A percentile compares a stretch with the other conserved stretches of the same genome.
phyloP scores from a whole-genome alignment of 1,140 invertebrate species.

The Habropoda laboriosa region DNA sequence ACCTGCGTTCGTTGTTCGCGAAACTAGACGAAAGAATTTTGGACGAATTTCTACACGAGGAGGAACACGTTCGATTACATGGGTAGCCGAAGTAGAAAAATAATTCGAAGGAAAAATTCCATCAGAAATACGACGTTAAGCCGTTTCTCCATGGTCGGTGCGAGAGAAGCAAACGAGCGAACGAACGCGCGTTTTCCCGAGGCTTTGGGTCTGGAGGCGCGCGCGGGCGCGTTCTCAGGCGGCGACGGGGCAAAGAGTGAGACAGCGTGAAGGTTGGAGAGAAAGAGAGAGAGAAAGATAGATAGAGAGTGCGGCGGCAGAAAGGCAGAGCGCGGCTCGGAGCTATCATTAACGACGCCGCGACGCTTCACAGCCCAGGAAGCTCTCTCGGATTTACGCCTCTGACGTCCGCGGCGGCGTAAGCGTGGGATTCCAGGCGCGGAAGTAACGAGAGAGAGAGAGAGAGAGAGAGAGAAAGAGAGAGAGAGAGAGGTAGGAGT shows the following conservation, averaged over 20 bases:
- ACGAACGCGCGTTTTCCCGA: constrained; percentile 23
- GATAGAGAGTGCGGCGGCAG: constrained; percentile 16
- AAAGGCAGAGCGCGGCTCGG: constrained; percentile 42
- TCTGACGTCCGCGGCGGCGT: constrained; percentile 44
- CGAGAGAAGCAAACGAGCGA: constrained; percentile 21
- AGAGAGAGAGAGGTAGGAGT: too few species aligned
- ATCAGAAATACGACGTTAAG: background rate
- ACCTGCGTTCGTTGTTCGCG: too few species aligned
- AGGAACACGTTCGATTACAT: too few species aligned
- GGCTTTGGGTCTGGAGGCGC: constrained; percentile 11
- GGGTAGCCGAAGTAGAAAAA: too few species aligned
- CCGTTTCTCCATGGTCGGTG: background rate
- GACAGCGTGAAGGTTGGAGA: background rate
- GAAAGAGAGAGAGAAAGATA: too few species aligned
- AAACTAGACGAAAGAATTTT: too few species aligned
- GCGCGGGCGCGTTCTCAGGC: constrained; percentile 25
- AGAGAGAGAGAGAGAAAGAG: background rate
- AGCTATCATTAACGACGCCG: constrained; percentile 55
- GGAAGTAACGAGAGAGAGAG: constrained; percentile 48
- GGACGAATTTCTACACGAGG: too few species aligned
- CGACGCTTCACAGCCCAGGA: constrained; percentile 54
- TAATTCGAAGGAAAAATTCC: background rate
- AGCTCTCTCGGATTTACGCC: constrained; percentile 54
- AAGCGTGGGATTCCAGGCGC: constrained; percentile 55
- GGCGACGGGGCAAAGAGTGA: background rate